Evolutionary conservation across 2,113 vertebrate species (phyloP).

Genomic region (Dryoscopus gambensis): DNA sequence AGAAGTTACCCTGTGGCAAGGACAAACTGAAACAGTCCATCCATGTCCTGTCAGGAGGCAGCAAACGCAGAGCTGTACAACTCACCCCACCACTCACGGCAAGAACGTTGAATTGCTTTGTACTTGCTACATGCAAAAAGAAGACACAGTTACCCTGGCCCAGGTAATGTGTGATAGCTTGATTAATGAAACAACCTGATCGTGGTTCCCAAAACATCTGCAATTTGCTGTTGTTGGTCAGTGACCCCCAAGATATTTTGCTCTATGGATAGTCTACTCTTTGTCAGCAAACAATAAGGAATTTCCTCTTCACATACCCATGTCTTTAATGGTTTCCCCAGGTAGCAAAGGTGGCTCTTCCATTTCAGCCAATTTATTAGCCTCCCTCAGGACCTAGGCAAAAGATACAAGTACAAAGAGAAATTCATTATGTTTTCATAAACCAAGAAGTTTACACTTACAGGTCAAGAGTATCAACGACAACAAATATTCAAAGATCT

Average conservation of each 20-base stretch:
- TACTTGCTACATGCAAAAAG: neutral
- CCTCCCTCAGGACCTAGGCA: slow-evolving; percentile 74
- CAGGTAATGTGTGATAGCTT: neutral
- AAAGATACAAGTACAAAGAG: neutral
- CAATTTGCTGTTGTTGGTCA: neutral
- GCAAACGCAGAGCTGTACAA: neutral
- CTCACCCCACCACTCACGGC: neutral
- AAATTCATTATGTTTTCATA: neutral
- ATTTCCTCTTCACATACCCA: slow-evolving; percentile 69
- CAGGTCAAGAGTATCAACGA: neutral
- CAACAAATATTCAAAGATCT: neutral
- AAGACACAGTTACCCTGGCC: neutral
- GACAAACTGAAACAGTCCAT: neutral
- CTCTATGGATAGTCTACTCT: neutral
- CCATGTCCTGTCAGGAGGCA: neutral
- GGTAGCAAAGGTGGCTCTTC: slow-evolving; percentile 89
- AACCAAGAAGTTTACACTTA: neutral
- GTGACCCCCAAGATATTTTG: neutral
- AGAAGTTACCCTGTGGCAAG: neutral
- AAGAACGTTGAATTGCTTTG: fast-evolving
- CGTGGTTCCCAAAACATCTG: neutral
- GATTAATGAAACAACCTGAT: neutral
- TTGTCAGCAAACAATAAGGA: neutral
- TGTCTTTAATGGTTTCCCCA: slow-evolving; percentile 90
- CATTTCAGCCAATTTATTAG: slow-evolving; percentile 84